A percentile compares a stretch with the other conserved stretches of the same genome.
These are phyloP conservation scores for Kryptolebias marmoratus DNA, from an alignment of 2,113 vertebrate species.

Conservation along the genomic window DNA sequence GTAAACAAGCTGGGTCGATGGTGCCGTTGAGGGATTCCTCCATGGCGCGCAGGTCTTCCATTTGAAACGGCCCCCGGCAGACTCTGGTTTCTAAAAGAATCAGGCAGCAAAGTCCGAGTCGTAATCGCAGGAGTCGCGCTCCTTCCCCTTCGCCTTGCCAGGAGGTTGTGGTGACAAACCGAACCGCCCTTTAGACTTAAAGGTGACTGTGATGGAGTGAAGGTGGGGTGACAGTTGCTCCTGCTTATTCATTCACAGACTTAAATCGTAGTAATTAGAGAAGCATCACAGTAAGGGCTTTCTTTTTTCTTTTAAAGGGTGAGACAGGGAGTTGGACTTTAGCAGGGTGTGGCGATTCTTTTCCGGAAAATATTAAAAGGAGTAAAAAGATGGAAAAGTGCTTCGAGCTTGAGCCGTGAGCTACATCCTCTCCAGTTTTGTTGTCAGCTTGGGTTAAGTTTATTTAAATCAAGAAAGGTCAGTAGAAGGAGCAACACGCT, in stretches of 20 bases:
- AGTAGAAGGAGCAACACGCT: too few relatives aligned
- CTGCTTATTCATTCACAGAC: conserved; percentile 65
- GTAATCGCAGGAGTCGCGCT: neutral
- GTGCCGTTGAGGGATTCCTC: conserved; percentile 73
- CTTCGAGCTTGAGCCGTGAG: neutral
- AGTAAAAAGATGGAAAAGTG: conserved; percentile 20
- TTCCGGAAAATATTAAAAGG: neutral
- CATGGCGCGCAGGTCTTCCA: conserved; percentile 37
- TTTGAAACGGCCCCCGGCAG: neutral
- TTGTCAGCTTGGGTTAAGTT: neutral
- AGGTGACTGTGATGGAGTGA: conserved; percentile 25
- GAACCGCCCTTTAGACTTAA: conserved; percentile 21
- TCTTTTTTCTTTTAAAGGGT: conserved; percentile 3
- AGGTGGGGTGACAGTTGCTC: neutral
- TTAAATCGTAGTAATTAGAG: conserved; percentile 30
- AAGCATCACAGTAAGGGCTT: conserved; percentile 21
- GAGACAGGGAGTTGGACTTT: conserved; percentile 57
- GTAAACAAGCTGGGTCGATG: conserved; percentile 78
- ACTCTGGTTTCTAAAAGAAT: neutral
- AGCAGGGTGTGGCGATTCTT: conserved; percentile 52
- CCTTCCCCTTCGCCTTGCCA: neutral
- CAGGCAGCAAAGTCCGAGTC: too few relatives aligned
- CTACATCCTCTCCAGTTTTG: neutral
- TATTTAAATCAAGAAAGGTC: too few relatives aligned
- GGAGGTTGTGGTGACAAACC: neutral